phyloP scores from a whole-genome alignment of 2,888 invertebrate species.

The Encarsia formosa region DNA sequence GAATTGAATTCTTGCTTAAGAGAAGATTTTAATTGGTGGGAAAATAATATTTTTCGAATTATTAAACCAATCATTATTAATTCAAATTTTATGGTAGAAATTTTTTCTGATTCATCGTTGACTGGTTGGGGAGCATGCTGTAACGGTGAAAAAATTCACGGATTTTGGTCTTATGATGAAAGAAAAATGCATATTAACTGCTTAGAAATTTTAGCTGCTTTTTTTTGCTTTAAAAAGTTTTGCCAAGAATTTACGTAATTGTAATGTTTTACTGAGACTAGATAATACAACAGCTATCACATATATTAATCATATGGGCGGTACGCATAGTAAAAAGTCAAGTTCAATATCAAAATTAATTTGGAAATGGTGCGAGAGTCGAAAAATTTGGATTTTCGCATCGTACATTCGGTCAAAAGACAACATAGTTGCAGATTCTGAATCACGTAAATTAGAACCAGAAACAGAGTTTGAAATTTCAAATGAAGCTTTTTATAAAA shows the following conservation, averaged over 20 bases:
- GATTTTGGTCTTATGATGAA: conserved; percentile 1
- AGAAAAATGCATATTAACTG: background rate
- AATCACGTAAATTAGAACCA: conserved; percentile 28
- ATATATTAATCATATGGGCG: conserved; percentile 30
- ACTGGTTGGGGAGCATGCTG: background rate
- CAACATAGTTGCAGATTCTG: conserved; percentile 30
- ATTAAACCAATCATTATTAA: background rate
- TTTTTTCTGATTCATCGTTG: conserved; percentile 1
- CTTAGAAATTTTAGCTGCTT: conserved; percentile 1
- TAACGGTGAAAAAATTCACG: background rate
- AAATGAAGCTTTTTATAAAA: conserved; percentile 4
- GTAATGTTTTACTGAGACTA: conserved; percentile 27
- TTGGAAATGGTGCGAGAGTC: conserved; percentile 25
- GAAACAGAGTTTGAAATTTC: conserved; percentile 27
- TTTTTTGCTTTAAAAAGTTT: conserved; percentile 3
- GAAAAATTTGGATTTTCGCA: conserved; percentile 27
- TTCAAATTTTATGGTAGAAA: background rate
- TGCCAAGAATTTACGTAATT: conserved; percentile 7
- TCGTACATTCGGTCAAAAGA: conserved; percentile 27
- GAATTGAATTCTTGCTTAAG: background rate
- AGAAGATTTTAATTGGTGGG: conserved; percentile 1
- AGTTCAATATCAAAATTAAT: conserved; percentile 22
- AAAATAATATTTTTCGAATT: background rate
- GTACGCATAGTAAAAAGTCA: conserved; percentile 24
- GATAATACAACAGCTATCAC: conserved; percentile 32